phyloP scores from a whole-genome alignment of 1,140 invertebrate genomes.

The Drosophila nigrodunni region DNA sequence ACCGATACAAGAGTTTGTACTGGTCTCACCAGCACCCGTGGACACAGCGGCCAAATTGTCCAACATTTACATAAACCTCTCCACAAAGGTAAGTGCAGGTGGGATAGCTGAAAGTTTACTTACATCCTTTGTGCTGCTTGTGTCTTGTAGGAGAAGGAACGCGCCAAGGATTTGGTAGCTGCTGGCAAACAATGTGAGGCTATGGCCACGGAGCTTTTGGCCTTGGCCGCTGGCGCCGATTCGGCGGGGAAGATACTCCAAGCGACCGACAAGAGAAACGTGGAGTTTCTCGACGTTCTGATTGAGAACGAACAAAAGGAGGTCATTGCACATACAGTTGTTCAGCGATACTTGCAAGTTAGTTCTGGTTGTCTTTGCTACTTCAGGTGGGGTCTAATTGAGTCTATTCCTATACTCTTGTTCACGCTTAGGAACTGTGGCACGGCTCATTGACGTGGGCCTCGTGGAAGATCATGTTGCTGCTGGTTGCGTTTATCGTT shows the following conservation, averaged over 20 bases:
- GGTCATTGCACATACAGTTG: conserved; percentile 95
- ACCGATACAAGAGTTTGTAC: conserved; percentile 98
- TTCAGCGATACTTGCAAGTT: conserved; percentile 94
- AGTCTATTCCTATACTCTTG: background rate
- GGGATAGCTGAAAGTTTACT: background rate
- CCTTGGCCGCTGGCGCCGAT: conserved; percentile 96
- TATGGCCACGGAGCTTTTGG: conserved; percentile 98
- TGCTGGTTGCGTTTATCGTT: conserved; percentile 96
- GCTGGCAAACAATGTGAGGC: conserved; percentile 98
- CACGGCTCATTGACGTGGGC: conserved; percentile 97
- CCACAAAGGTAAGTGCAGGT: conserved; percentile 89
- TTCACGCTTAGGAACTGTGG: conserved; percentile 93
- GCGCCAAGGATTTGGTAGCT: conserved; percentile 97
- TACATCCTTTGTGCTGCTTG: background rate
- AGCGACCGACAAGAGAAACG: conserved; percentile 95
- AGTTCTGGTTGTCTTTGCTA: conserved; percentile 73
- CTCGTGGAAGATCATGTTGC: conserved; percentile 95
- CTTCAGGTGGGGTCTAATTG: background rate
- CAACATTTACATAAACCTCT: conserved; percentile 94
- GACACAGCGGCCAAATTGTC: conserved; percentile 99
- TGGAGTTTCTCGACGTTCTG: conserved; percentile 98
- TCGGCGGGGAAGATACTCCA: conserved; percentile 96
- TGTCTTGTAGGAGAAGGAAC: conserved; percentile 94
- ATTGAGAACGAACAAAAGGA: conserved; percentile 99
- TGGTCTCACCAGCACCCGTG: conserved; percentile 98